Percentiles rank a stretch among this genome's conserved stretches.
These are phyloP conservation scores for Apoderus coryli DNA, from an alignment of 2,888 invertebrate genomes.

Conservation along the genomic window DNA sequence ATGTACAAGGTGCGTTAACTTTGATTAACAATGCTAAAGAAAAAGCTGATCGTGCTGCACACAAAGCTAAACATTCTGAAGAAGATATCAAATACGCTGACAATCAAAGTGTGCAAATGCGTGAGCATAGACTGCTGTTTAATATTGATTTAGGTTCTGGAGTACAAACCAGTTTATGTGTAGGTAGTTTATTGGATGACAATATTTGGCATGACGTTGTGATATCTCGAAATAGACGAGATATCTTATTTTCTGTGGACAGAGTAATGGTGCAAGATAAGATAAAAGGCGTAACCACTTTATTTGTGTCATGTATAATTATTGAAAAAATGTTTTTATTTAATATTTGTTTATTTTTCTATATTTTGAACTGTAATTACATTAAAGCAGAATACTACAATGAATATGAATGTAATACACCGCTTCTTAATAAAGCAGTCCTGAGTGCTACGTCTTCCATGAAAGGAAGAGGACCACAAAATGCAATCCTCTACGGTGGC, in stretches of 20 bases:
- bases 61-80: slow-evolving; percentile 28
- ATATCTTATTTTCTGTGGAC: slow-evolving; percentile 89
- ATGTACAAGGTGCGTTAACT: slow-evolving; percentile 89
- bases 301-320: slow-evolving; percentile 9
- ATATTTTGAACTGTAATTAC: slow-evolving; percentile 8
- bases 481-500: slow-evolving; percentile 71
- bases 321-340: slow-evolving; percentile 14
- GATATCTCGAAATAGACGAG: slow-evolving; percentile 66
- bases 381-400: slow-evolving; percentile 34
- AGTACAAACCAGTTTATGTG: slow-evolving; percentile 68
- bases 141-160: slow-evolving; percentile 80
- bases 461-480: slow-evolving; percentile 68
- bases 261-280: slow-evolving; percentile 72
- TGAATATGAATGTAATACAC: slow-evolving; percentile 66
- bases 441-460: slow-evolving; percentile 70
- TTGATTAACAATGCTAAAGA: slow-evolving; percentile 70
- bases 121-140: slow-evolving; percentile 76
- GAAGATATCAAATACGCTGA: slow-evolving; percentile 40
- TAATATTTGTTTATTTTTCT: slow-evolving; percentile 16
- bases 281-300: slow-evolving; percentile 79
- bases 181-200: slow-evolving; percentile 90
- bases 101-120: slow-evolving; percentile 62
- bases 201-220: slow-evolving; percentile 97
- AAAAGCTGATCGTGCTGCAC: slow-evolving; percentile 45
- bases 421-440: slow-evolving; percentile 57